phyloP scores from a whole-genome alignment of 2,113 vertebrate genomes.

The Chaetodon auriga region DNA sequence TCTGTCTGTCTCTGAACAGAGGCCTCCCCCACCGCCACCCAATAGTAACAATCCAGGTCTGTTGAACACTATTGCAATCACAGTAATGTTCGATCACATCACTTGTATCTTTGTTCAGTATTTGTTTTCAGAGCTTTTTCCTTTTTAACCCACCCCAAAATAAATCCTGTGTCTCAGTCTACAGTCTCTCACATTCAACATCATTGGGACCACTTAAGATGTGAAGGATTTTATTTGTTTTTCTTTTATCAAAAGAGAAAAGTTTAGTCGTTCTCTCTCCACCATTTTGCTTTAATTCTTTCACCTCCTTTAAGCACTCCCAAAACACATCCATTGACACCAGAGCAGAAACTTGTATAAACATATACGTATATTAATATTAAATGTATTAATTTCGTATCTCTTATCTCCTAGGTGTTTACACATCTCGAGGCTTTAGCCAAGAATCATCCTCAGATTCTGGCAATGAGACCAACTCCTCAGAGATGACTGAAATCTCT shows the following conservation, averaged over 20 bases:
- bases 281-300: background rate
- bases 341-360: background rate
- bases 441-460: constrained; percentile 98
- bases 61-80: constrained; percentile 65
- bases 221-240: no score
- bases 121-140: background rate
- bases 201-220: background rate
- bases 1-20: constrained; percentile 91
- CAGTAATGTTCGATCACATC: constrained; percentile 1
- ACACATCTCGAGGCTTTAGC: constrained; percentile 93
- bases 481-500: constrained; percentile 97
- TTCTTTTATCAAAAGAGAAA: no score
- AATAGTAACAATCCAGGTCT: constrained; percentile 91
- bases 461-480: constrained; percentile 98
- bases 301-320: background rate
- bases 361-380: no score
- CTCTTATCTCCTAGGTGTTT: constrained; percentile 91
- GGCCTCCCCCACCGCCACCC: constrained; percentile 84
- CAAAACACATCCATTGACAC: background rate
- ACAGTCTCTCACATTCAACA: background rate
- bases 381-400: constrained; percentile 44
- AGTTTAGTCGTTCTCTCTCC: background rate
- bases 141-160: background rate
- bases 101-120: background rate
- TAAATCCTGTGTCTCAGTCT: background rate